phyloP scores from a whole-genome alignment of 92 coral and sea anemone genomes.

The Nematostella vectensis region DNA sequence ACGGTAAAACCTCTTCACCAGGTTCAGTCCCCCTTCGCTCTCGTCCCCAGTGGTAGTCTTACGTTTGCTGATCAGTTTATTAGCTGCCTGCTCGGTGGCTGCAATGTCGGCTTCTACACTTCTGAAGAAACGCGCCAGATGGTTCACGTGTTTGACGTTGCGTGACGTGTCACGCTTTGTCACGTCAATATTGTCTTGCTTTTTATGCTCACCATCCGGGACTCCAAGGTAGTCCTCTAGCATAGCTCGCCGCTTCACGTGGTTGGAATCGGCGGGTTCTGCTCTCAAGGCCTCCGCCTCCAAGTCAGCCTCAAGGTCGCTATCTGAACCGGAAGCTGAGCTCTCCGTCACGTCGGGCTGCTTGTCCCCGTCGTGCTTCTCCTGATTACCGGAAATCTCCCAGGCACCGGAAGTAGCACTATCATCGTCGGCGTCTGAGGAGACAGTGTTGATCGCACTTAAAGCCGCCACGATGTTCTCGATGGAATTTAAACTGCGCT shows the following conservation, averaged over 20 bases:
- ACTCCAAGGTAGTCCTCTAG: conserved; percentile 2
- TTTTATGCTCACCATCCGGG: not conserved
- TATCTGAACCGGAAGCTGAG: conserved; percentile 12
- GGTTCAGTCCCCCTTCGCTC: conserved; percentile 17
- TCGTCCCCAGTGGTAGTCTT: not conserved
- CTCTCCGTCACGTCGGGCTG: conserved; percentile 11
- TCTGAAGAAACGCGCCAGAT: conserved; percentile 11
- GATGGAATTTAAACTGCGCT: conserved; percentile 45
- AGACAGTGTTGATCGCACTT: conserved; percentile 22
- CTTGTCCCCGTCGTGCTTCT: conserved; percentile 2
- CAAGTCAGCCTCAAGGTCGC: conserved; percentile 12
- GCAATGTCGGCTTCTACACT: conserved; percentile 1
- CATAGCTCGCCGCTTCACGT: not conserved
- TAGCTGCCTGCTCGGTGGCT: conserved; percentile 3
- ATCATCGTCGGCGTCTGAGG: conserved; percentile 1
- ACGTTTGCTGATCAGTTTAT: not conserved
- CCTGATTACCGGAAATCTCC: conserved; percentile 21
- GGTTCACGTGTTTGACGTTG: conserved; percentile 3
- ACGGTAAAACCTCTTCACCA: conserved; percentile 70
- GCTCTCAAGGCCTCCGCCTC: conserved; percentile 12
- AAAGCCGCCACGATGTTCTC: conserved; percentile 56
- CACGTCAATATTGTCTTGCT: not conserved
- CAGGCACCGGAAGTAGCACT: conserved; percentile 39
- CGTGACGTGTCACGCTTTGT: conserved; percentile 9
- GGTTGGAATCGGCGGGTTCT: not conserved